phyloP scores from a whole-genome alignment of 2,888 invertebrate genomes.

The Meandrusa payeni region DNA sequence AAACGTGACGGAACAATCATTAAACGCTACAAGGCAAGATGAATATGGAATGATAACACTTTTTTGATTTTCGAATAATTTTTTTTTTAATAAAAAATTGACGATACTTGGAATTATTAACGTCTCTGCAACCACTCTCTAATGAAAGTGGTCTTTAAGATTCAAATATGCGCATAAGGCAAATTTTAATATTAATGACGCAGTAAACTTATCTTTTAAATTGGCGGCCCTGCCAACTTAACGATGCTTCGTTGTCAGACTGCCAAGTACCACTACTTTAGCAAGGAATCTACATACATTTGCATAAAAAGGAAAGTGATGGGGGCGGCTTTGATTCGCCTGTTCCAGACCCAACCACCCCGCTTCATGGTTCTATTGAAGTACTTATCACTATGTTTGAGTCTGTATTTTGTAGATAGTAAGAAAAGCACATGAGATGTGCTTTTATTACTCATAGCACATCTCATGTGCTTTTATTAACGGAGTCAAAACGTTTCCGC shows the following conservation, averaged over 20 bases:
- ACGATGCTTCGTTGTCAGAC: slow-evolving; percentile 30
- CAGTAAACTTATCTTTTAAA: slow-evolving; percentile 21
- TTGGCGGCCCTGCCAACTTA: slow-evolving; percentile 29
- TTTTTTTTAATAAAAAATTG: not conserved
- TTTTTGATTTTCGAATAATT: no score
- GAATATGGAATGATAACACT: no score
- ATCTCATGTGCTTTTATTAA: no score
- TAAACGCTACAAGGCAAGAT: no score
- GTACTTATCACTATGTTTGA: slow-evolving; percentile 1
- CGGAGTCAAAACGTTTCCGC: no score
- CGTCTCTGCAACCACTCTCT: not conserved
- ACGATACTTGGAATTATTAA: slow-evolving; percentile 6
- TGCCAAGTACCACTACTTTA: slow-evolving; percentile 29
- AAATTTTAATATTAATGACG: slow-evolving; percentile 21
- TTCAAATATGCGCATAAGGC: slow-evolving; percentile 19
- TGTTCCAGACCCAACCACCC: slow-evolving; percentile 21
- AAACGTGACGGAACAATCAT: no score
- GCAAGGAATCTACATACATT: slow-evolving; percentile 56
- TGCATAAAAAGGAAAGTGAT: slow-evolving; percentile 48
- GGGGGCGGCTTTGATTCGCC: slow-evolving; percentile 36
- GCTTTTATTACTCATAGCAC: no score
- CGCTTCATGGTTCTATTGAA: slow-evolving; percentile 10
- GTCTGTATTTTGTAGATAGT: not conserved
- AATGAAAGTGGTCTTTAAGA: slow-evolving; percentile 8
- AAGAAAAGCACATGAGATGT: no score